Evolutionary conservation across 2,888 invertebrate species (phyloP), one percentile per base, ranked within the genome.

Genomic region (Himalopsyche tibetana): DNA sequence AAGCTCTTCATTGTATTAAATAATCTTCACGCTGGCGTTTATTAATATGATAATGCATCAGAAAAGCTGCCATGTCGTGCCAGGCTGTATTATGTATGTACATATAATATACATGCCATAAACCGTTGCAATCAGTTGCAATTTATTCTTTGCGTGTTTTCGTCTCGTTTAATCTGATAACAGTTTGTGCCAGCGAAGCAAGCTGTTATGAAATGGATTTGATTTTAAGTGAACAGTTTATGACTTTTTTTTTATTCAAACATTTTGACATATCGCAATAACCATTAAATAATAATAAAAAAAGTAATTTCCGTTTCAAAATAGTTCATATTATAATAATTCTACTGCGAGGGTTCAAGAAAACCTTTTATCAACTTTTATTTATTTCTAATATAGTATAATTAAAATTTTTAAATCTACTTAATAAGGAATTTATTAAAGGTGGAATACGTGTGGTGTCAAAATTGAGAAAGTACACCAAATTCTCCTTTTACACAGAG

Each of bases 181-280:
- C n/a, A 19, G 6, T 5, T 8, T 19, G 15, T 63, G 11, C 63
- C 63, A 63, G 28, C 63, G 0, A 63, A 19, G 63, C 28, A 63
- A 63, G 63, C 19, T n/a, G 63, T 63, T 63, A 63, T 63, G 11
- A 63, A 63, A 63, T 63, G 63, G 28, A 63, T 63, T 63, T 19
- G 19, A 63, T 63, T 63, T 63, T 63, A 63, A 63, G 63, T 63
- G 63, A 63, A 63, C 63, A 63, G 63, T 63, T 63, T 63, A 63
- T 63, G 63, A 19, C 9, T 2, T 19, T 56, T 56, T 45, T 51
- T 63, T 63, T 63, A 63, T 63, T 63, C 63, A 63, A 63, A 63
- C 63, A 63, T 28, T 28, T 63, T 63, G 19, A 63, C 4, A 9
- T 51, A 51, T 51, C 51, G 15, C 15, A 51, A 51, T 51, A 15